phyloP scores from a whole-genome alignment of 2,113 vertebrate species.

The Astur gentilis region DNA sequence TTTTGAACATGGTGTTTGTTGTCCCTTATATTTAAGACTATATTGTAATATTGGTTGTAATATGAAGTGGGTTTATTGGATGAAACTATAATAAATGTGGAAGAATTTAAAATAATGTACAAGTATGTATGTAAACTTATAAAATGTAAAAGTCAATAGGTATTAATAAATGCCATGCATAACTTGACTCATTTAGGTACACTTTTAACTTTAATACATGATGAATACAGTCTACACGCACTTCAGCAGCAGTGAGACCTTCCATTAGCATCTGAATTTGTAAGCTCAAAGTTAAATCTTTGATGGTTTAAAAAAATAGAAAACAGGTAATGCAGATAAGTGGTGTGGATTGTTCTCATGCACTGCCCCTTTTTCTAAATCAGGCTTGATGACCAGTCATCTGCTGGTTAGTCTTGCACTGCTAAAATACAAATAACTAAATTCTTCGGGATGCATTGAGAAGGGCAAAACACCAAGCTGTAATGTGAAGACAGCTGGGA shows the following conservation, averaged over 20 bases:
- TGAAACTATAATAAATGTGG: neutral
- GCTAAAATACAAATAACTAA: neutral
- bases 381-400: neutral
- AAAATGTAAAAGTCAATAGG: neutral
- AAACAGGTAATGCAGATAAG: neutral
- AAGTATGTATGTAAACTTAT: neutral
- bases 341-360: neutral
- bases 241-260: neutral
- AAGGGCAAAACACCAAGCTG: neutral
- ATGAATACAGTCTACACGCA: neutral
- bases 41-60: neutral
- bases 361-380: neutral
- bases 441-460: neutral
- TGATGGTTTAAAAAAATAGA: neutral
- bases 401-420: neutral
- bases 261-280: neutral
- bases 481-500: neutral
- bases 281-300: neutral
- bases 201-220: neutral
- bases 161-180: neutral
- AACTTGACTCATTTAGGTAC: neutral
- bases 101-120: neutral
- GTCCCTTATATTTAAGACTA: neutral
- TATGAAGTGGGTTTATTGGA: neutral
- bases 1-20: neutral